These are phyloP conservation scores for Tanypteryx hageni DNA, from an alignment of 2,888 invertebrate genomes.

Conservation along the genomic window DNA sequence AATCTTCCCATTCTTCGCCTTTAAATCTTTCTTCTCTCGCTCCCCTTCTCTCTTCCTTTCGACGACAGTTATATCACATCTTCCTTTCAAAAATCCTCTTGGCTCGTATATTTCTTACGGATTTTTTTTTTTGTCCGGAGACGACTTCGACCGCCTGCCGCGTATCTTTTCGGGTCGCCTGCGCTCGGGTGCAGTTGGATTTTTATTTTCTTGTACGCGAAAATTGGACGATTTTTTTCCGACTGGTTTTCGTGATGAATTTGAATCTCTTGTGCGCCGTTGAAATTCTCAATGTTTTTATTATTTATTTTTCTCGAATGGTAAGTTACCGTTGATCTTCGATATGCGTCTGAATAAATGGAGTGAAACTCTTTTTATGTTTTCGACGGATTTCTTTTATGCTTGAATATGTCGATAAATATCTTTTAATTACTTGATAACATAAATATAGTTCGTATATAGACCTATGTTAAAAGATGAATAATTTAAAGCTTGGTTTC, in stretches of 20 bases:
- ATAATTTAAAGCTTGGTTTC: no score
- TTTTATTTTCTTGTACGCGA: neutral
- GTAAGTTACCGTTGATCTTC: no score
- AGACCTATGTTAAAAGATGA: no score
- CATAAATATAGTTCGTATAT: no score
- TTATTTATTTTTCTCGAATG: no score
- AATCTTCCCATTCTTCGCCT: neutral
- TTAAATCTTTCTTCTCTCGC: neutral
- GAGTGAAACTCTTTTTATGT: no score
- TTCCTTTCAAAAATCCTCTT: neutral
- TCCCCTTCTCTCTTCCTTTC: neutral
- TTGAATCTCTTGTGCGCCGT: neutral
- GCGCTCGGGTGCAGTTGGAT: neutral
- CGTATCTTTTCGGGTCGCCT: neutral
- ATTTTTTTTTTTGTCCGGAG: neutral
- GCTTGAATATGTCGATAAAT: no score
- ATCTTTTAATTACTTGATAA: no score
- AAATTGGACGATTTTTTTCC: neutral
- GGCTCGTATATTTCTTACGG: neutral
- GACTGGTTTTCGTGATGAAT: neutral
- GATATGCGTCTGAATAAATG: no score
- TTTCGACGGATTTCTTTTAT: no score
- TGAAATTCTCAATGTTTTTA: no score
- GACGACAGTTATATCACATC: conserved; percentile 39
- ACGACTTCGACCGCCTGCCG: neutral